These are phyloP conservation scores for Paradoxurus hermaphroditus DNA, from an alignment of 2,113 vertebrate genomes.

Conservation along the genomic window DNA sequence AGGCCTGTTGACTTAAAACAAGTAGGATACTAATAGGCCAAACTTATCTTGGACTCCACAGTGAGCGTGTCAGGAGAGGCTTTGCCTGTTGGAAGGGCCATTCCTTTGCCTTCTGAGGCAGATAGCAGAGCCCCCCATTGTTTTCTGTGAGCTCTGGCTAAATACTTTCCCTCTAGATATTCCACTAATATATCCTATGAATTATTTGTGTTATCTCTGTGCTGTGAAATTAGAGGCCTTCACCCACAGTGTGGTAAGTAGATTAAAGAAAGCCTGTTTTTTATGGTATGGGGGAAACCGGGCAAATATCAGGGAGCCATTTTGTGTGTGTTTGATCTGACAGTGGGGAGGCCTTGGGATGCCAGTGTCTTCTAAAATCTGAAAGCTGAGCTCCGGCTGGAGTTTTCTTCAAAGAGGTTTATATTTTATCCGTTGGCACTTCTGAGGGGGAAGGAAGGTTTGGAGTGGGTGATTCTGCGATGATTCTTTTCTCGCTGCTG, in stretches of 20 bases:
- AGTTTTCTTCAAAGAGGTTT: constrained; percentile 70
- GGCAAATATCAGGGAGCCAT: constrained; percentile 56
- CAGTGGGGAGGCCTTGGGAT: constrained; percentile 54
- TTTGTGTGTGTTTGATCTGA: constrained; percentile 63
- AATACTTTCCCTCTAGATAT: constrained; percentile 59
- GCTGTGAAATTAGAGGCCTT: constrained; percentile 83
- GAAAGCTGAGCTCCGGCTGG: constrained; percentile 57
- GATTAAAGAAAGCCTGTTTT: constrained; percentile 83
- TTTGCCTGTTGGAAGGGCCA: constrained; percentile 36
- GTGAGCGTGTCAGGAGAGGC: neutral
- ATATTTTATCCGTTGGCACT: constrained; percentile 63
- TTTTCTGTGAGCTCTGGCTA: constrained; percentile 63
- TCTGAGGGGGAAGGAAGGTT: neutral
- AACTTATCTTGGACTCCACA: constrained; percentile 45
- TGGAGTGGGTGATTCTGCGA: constrained; percentile 26
- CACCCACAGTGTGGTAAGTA: constrained; percentile 79
- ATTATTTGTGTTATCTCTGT: constrained; percentile 81
- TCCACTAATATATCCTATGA: constrained; percentile 74
- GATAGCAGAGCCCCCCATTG: constrained; percentile 50
- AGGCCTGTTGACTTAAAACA: constrained; percentile 37
- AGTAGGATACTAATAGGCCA: neutral
- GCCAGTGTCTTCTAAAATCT: constrained; percentile 63
- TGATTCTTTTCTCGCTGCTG: constrained; percentile 38
- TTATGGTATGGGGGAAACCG: constrained; percentile 73
- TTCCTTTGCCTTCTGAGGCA: constrained; percentile 15